Percentiles rank a stretch among this genome's conserved stretches.
Evolutionary conservation across 2,797 vertebrate species (phyloP).

Genomic region (Rhinatrema bivittatum): DNA sequence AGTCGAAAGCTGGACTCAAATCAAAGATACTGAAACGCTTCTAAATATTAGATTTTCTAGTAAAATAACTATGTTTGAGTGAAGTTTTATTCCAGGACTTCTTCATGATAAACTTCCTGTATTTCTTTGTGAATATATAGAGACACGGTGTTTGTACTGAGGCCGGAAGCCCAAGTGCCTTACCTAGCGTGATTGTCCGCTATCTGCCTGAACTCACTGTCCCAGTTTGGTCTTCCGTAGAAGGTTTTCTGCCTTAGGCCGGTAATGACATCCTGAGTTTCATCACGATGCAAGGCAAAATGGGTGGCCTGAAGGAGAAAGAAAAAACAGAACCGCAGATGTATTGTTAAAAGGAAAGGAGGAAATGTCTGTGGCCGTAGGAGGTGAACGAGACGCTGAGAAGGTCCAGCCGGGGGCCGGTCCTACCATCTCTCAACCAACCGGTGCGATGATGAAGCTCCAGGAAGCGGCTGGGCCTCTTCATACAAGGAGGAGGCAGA

Average conservation of each 20-base stretch:
- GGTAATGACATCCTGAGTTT: slow-evolving; percentile 57
- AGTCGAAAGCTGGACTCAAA: slow-evolving; percentile 69
- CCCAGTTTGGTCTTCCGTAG: slow-evolving; percentile 68
- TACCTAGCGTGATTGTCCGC: slow-evolving; percentile 59
- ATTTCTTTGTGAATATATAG: not conserved
- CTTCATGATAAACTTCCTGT: slow-evolving; percentile 67
- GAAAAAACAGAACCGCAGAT: no score
- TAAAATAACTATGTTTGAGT: slow-evolving; percentile 69
- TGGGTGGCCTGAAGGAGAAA: slow-evolving; percentile 55
- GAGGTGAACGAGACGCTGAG: no score
- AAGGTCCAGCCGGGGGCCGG: no score
- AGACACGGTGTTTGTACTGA: no score
- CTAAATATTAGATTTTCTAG: slow-evolving; percentile 67
- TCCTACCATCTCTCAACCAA: no score
- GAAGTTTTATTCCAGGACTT: slow-evolving; percentile 62
- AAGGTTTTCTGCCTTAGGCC: slow-evolving; percentile 65
- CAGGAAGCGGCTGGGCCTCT: no score
- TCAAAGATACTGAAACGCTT: slow-evolving; percentile 69
- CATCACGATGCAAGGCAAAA: slow-evolving; percentile 60
- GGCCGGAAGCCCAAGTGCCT: slow-evolving; percentile 27
- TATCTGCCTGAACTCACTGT: slow-evolving; percentile 59
- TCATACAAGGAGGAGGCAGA: no score
- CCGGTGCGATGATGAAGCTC: no score
- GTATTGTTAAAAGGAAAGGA: no score
- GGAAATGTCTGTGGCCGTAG: no score